These are phyloP conservation scores for Ispidina lecontei DNA, from an alignment of 2,797 vertebrate species.

Conservation along the genomic window DNA sequence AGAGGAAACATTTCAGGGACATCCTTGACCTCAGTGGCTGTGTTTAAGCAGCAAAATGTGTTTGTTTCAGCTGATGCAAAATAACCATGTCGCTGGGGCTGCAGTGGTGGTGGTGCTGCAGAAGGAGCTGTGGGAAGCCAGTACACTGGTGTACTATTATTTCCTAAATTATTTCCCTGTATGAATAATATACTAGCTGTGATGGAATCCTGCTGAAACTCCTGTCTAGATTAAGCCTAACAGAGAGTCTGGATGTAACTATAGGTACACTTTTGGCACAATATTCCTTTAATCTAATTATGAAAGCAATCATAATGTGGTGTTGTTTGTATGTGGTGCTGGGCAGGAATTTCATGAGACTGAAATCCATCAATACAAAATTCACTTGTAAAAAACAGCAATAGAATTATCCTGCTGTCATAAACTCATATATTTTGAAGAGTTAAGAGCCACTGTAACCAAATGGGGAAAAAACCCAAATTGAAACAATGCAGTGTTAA, in stretches of 20 bases:
- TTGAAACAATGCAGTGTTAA: background rate
- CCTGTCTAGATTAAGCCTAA: background rate
- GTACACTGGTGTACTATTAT: background rate
- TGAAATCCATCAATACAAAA: background rate
- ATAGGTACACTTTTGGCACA: background rate
- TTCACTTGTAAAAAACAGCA: accelerated
- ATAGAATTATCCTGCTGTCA: background rate
- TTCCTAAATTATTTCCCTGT: background rate
- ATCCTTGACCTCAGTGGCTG: background rate
- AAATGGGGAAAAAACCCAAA: background rate
- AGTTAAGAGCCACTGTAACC: background rate
- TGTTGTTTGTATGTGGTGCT: background rate
- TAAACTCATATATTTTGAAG: background rate
- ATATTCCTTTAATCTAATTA: background rate
- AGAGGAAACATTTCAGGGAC: background rate
- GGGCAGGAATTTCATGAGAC: background rate
- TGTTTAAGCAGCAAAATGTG: background rate
- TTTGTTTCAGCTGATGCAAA: background rate
- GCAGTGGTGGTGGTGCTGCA: accelerated
- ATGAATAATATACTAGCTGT: background rate
- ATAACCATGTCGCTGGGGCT: background rate
- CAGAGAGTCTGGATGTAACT: background rate
- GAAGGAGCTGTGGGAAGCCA: background rate
- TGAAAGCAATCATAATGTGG: background rate
- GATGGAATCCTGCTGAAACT: background rate